These are phyloP conservation scores for Cylas formicarius DNA, from an alignment of 1,140 invertebrate species.

Conservation along the genomic window DNA sequence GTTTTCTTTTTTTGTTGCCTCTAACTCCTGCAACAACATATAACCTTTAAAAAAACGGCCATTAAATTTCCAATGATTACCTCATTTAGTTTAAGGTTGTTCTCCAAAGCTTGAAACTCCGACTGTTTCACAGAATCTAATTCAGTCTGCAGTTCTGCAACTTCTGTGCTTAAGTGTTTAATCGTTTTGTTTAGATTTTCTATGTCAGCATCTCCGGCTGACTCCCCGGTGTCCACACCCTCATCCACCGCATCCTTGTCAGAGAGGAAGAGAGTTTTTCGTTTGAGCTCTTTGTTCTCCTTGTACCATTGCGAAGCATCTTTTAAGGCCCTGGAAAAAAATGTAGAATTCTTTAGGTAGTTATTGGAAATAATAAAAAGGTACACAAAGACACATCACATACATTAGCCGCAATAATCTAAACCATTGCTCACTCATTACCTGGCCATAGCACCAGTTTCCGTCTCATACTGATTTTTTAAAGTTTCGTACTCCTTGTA, in stretches of 20 bases:
- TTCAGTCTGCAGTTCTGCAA: conserved; percentile 60
- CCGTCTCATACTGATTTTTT: conserved; percentile 62
- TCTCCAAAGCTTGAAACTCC: conserved; percentile 65
- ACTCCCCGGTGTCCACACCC: conserved; percentile 46
- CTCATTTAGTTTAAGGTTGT: conserved; percentile 46
- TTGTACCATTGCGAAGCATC: conserved; percentile 63
- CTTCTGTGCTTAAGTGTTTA: conserved; percentile 54
- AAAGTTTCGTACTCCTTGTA: conserved; percentile 66
- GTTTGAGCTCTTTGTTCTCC: conserved; percentile 62
- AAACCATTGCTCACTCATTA: conserved; percentile 30
- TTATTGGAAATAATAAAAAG: too few relatives aligned
- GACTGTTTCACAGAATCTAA: conserved; percentile 54
- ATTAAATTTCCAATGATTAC: conserved; percentile 28
- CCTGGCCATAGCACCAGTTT: conserved; percentile 61
- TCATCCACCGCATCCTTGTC: conserved; percentile 39
- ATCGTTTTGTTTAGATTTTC: conserved; percentile 61
- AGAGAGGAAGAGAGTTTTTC: conserved; percentile 54
- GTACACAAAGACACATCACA: too few relatives aligned
- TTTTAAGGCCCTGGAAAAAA: conserved; percentile 47
- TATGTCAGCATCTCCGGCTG: conserved; percentile 54
- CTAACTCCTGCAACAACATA: conserved; percentile 44
- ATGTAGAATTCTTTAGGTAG: too few relatives aligned
- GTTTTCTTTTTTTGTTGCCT: conserved; percentile 48
- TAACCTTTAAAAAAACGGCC: conserved; percentile 1
- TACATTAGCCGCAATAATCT: too few relatives aligned